Base-by-base conservation (phyloP, 1,140 invertebrate genomes). In the Lepidurus couesii region DNA sequence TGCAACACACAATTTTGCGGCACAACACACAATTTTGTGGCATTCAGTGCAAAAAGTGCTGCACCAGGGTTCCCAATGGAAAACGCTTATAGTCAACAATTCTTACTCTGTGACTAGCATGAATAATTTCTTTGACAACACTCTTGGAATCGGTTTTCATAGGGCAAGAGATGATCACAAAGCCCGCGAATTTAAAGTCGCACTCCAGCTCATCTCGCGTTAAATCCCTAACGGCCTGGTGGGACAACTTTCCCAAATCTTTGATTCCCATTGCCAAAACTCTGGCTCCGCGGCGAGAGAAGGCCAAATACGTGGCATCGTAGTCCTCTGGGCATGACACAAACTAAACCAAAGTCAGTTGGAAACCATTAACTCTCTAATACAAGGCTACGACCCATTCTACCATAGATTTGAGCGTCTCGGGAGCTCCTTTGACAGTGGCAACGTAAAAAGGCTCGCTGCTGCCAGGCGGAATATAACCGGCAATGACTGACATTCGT, bases 81-180 rank as follows among this genome's bases (percentile, higher is more conserved):
- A n/a, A n/a, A n/a, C n/a, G n/a, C n/a, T n/a, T n/a, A n/a, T n/a
- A 79, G 43, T 78, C 8, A 53, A 42, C 10, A 42, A 47, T 13
- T 84, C 86, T 86, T 86, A 93, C 92, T 81, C 89, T 86, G 88
- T 99, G 97, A 11, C 95, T 97, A 9, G 96, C 91, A 83, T 93
- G 89, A 65, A 96, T 88, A 73, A 99, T 92, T 88, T 99, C 96
- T 82, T 92, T 93, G 75, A 99, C 95, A 10, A 97, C 95, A 76
- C 89, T 86, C 84, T 96, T 95, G 0, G 97, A 99, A 85, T 99
- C 97, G 0, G 89, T 87, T 86, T 99, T 99, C 74, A 99, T 88
- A 0, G 98, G 98, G 86, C 97, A 99, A 0, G 97, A 98, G 82
- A 99, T 97, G 24, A 99, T 93, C n/a, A 99, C 92, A 86, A 99